Evolutionary conservation across 2,797 vertebrate genomes (phyloP).

Genomic region (Falco biarmicus): DNA sequence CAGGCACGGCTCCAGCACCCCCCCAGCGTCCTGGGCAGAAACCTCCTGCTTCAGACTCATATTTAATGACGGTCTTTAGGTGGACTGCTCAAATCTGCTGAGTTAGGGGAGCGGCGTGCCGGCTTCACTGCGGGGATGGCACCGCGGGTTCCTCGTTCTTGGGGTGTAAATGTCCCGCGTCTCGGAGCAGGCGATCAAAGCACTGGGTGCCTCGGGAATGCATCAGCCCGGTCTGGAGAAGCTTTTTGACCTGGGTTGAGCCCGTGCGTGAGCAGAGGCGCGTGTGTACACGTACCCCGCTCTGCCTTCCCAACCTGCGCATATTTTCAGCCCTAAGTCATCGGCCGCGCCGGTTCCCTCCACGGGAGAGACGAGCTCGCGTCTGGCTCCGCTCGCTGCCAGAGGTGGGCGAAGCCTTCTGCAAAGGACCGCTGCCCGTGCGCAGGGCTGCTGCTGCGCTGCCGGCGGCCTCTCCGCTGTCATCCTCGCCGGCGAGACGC

Average conservation of each 20-base stretch:
- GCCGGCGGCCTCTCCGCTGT: background rate
- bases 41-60: background rate
- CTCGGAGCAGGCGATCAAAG: background rate
- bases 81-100: background rate
- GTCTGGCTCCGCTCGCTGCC: background rate
- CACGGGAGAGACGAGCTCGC: background rate
- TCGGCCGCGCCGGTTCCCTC: background rate
- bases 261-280: background rate
- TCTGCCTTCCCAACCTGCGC: background rate
- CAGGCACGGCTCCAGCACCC: background rate
- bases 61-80: background rate
- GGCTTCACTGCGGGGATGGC: background rate
- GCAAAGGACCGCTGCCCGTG: too few relatives aligned
- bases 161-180: background rate
- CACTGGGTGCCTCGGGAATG: background rate
- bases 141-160: background rate
- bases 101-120: background rate
- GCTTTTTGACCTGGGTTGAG: background rate
- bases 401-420: background rate
- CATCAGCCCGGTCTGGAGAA: background rate
- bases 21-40: background rate
- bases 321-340: background rate
- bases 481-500: background rate
- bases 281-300: background rate
- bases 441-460: fast-evolving